These are phyloP conservation scores for Minunthozetes semirufus DNA, from an alignment of 2,888 invertebrate genomes.

Conservation along the genomic window DNA sequence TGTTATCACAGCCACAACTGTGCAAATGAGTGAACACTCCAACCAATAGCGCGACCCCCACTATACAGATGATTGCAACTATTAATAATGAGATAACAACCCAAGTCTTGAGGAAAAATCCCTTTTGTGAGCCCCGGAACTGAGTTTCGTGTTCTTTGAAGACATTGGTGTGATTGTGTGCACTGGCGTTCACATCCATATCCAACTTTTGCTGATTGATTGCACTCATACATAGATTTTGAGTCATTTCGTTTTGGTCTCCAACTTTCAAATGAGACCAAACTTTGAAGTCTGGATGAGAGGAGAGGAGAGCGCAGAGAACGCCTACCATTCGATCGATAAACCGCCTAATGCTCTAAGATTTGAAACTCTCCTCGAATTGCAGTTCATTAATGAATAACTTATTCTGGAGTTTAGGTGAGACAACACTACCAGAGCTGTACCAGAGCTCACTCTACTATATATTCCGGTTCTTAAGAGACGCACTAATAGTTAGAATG, in stretches of 20 bases:
- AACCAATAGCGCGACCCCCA: neutral
- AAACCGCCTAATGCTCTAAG: neutral
- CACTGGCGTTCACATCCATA: slow-evolving; percentile 16
- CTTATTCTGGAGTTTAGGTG: slow-evolving; percentile 10
- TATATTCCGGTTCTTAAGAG: neutral
- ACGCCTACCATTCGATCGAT: slow-evolving; percentile 23
- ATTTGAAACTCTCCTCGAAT: neutral
- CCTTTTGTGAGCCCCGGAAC: neutral
- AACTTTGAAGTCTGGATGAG: neutral
- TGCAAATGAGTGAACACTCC: slow-evolving; percentile 3
- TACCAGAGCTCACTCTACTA: neutral
- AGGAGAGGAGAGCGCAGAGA: neutral
- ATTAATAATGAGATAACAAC: neutral
- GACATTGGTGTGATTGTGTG: slow-evolving; percentile 3
- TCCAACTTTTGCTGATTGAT: slow-evolving; percentile 1
- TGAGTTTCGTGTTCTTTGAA: slow-evolving; percentile 7
- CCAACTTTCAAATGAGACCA: neutral
- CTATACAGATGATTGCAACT: neutral
- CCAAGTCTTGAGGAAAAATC: slow-evolving; percentile 21
- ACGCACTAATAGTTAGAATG: neutral
- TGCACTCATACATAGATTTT: neutral
- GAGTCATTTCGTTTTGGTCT: neutral
- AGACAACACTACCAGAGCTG: too few species aligned
- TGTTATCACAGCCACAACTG: slow-evolving; percentile 19
- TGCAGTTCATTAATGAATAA: slow-evolving; percentile 24